Conservation (phyloP, 2,113 vertebrate species). For the Mormyrus lacerda region DNA sequence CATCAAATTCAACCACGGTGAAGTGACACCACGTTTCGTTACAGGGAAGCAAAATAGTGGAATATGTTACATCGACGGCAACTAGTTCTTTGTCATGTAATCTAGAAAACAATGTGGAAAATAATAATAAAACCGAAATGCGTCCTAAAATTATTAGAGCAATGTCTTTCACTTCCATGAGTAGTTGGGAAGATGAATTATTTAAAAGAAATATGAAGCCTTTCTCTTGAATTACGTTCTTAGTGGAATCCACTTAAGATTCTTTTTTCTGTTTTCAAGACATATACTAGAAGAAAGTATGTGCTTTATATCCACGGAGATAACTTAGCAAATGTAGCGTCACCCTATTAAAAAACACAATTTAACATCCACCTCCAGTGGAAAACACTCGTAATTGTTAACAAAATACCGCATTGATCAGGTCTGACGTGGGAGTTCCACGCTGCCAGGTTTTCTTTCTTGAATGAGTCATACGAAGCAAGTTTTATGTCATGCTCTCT, state of each 20-base stretch:
- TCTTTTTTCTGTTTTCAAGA: not conserved
- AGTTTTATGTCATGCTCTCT: constrained; percentile 69
- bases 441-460: not conserved
- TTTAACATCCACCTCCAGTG: constrained; percentile 13
- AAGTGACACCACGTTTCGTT: not conserved
- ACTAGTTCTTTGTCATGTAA: not conserved
- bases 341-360: too few species aligned
- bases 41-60: not conserved
- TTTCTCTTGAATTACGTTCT: not conserved
- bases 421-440: not conserved
- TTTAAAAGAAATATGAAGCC: not conserved
- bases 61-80: not conserved
- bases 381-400: not conserved
- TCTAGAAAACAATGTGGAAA: not conserved
- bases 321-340: not conserved
- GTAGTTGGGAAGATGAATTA: not conserved
- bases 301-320: not conserved
- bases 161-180: not conserved
- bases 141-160: not conserved
- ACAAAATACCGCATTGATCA: not conserved
- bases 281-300: not conserved
- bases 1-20: not conserved
- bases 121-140: not conserved
- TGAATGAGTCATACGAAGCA: not conserved
- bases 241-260: not conserved